Conservation (phyloP, 2,113 vertebrate species). For the Elephantulus edwardii region DNA sequence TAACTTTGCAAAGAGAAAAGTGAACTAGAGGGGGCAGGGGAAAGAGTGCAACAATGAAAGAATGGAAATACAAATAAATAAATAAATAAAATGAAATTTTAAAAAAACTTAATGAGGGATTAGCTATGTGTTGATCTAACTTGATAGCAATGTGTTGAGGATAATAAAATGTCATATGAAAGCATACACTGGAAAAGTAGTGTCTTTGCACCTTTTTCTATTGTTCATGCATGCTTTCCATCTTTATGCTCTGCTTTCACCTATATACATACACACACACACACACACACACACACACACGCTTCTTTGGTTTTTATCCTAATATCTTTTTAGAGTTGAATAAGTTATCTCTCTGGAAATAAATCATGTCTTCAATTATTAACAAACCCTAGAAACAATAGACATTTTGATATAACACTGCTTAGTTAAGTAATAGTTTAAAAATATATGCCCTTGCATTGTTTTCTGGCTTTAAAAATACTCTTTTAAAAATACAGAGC, state of each 20-base stretch:
- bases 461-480: constrained; percentile 54
- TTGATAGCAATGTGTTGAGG: too few species aligned
- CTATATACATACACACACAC: background rate
- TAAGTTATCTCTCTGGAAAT: constrained; percentile 1
- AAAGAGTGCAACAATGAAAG: too few species aligned
- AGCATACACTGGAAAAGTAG: background rate
- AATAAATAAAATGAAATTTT: too few species aligned
- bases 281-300: background rate
- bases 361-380: constrained; percentile 60
- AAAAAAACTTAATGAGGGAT: too few species aligned
- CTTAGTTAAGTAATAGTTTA: constrained; percentile 32
- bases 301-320: background rate
- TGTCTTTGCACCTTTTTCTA: background rate
- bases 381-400: constrained; percentile 42
- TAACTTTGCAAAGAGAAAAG: too few species aligned
- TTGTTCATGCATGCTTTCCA: background rate
- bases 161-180: too few species aligned
- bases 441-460: background rate
- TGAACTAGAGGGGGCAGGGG: too few species aligned
- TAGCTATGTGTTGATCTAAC: too few species aligned
- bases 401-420: background rate
- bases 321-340: constrained; percentile 11
- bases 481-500: constrained; percentile 37
- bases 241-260: background rate
- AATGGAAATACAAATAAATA: too few species aligned